A percentile compares a stretch with the other conserved stretches of the same genome.
phyloP scores from a whole-genome alignment of 2,113 vertebrate genomes.

The Heptranchias perlo region DNA sequence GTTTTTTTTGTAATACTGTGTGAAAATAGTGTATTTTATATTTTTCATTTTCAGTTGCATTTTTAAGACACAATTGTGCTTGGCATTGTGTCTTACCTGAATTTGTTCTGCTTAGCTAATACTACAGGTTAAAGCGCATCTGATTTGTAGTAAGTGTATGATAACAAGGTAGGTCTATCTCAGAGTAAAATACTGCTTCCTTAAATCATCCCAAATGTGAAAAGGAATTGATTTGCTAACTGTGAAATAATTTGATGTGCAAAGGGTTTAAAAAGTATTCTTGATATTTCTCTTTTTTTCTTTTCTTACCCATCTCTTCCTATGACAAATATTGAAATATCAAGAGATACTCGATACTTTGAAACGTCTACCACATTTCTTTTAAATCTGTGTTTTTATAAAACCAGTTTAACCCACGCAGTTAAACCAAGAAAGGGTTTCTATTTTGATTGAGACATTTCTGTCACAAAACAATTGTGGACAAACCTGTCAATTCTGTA shows the following conservation, averaged over 20 bases:
- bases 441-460: not conserved
- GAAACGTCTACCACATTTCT: not conserved
- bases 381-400: not conserved
- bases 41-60: slow-evolving; percentile 19
- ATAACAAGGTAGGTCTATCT: too few species aligned
- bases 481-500: not conserved
- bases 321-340: not conserved
- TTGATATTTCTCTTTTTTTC: not conserved
- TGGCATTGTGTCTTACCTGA: not conserved
- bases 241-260: not conserved
- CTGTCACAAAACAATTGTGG: not conserved
- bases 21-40: not conserved
- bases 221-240: not conserved
- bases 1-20: slow-evolving; percentile 34
- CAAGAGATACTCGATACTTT: not conserved
- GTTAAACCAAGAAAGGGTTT: not conserved
- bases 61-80: not conserved
- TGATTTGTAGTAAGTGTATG: not conserved
- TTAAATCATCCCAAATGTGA: not conserved
- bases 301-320: not conserved
- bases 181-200: not conserved
- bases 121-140: not conserved
- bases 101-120: not conserved
- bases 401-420: not conserved
- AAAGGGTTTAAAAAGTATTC: not conserved